Base-by-base conservation (phyloP, 2,888 invertebrate genomes). In the Keiferia lycopersicella region DNA sequence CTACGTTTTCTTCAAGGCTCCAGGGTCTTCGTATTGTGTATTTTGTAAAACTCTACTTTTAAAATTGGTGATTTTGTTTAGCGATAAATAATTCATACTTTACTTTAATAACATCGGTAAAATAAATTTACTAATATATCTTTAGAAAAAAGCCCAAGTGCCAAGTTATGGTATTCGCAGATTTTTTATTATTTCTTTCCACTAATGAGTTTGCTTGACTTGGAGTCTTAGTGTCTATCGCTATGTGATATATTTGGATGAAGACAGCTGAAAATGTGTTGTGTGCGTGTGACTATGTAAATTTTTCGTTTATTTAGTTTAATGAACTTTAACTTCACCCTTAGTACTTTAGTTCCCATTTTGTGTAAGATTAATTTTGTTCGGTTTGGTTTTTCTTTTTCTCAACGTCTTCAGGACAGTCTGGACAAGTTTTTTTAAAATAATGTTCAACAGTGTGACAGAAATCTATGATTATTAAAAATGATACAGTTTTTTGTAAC, bases 181-280 rank as follows among this genome's bases (percentile, higher is more conserved):
- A 16, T 11, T 45, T n/a, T 4, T 14, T n/a, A 16, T 16, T 16
- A 45, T 4, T 45, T 45, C n/a, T n/a, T 45, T 45, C 3, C n/a
- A 45, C n/a, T 45, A 45, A 53, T n/a, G 53, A 20, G 8, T 53
- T 53, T 30, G 14, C 18, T 20, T 34, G 34, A 39, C 64, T 62
- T 56, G 64, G 64, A 64, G 66, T 62, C 64, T 83, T 83, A 78
- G 79, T 81, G 82, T 82, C 73, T 83, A 73, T 80, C 73, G 80
- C 79, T 83, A 83, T 87, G 90, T 90, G 91, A 89, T 88, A 85
- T 77, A 84, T 45, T 61, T 51, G 39, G 14, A 53, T 18, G 86
- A 87, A 90, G 88, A 89, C 89, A 89, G 88, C 59, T 39, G 26
- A 63, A 38, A 60, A 74, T 83, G 84, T 87, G 83, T 83, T 82